phyloP scores from a whole-genome alignment of 2,888 invertebrate genomes.

The Nudaria mundana region DNA sequence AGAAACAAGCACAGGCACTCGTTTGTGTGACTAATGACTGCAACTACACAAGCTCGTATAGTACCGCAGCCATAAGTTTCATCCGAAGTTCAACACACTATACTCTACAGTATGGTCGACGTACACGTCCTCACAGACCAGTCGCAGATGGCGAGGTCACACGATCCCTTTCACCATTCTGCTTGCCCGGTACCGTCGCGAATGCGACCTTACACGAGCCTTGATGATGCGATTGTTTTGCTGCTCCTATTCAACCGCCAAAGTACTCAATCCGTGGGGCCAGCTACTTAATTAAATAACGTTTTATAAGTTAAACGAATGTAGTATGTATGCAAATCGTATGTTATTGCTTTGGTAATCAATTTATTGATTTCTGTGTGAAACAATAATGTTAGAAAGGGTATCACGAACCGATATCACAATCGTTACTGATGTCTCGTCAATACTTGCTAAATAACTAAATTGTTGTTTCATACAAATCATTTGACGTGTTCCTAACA shows the following conservation, averaged over 20 bases:
- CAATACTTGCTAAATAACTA: background rate
- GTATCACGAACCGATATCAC: background rate
- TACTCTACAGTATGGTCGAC: slow-evolving; percentile 42
- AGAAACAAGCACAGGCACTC: slow-evolving; percentile 25
- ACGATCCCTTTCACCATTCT: slow-evolving; percentile 72
- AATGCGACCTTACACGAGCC: slow-evolving; percentile 64
- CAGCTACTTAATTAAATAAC: slow-evolving; percentile 33
- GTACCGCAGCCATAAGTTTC: slow-evolving; percentile 34
- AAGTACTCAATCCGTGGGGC: slow-evolving; percentile 27
- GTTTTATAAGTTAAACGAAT: slow-evolving; percentile 13
- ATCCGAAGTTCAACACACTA: slow-evolving; percentile 56
- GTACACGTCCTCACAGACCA: slow-evolving; percentile 44
- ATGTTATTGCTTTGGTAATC: background rate
- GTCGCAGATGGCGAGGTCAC: slow-evolving; percentile 65
- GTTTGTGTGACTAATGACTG: slow-evolving; percentile 32
- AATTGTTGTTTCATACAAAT: background rate
- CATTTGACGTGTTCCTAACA: background rate
- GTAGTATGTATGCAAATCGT: background rate
- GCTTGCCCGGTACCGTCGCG: slow-evolving; percentile 53
- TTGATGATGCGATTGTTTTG: slow-evolving; percentile 59
- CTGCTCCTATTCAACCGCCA: slow-evolving; percentile 39
- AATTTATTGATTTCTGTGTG: background rate
- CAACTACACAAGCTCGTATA: slow-evolving; percentile 30
- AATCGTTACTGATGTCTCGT: background rate
- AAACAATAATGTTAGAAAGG: background rate